Base-by-base conservation (phyloP, 2,888 invertebrate species). In the Thymelicus sylvestris region DNA sequence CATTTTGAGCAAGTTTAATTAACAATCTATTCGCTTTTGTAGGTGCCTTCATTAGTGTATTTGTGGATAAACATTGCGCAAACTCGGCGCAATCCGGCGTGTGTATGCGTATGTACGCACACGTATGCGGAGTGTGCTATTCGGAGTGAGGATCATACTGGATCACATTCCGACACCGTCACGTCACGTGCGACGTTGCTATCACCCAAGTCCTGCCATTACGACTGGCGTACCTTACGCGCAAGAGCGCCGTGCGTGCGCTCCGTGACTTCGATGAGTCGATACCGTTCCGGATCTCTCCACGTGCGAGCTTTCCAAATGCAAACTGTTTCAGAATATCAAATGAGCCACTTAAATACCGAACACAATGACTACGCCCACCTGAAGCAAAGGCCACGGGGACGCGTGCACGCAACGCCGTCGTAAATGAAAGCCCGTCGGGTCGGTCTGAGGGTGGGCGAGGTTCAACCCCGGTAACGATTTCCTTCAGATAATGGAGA, bases 1-100 rank as follows among this genome's bases (percentile, higher is more conserved):
- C 92, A 93, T 93, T 93, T 93, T 92, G 89, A 92, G 91, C 90
- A 91, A 92, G 93, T 93, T 93, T 92, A 93, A 93, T 93, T 93
- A 93, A 93, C 93, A 93, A 93, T 92, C 91, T 91, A 93, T 91
- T 91, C 89, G 92, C 92, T 93, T 91, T 91, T 92, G 92, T 91
- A 91, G 92, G 91, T 90, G 88, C 93, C 91, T 93, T 93, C 93
- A 93, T 93, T 93, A 93, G 93, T 90, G 88, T 93, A 92, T 93
- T 93, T 93, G 93, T 91, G 88, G 91, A 90, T 93, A 93, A 93
- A 92, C 92, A 92, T 88, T 87, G 88, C 85, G 87, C 87, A 86
- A 91, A 86, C 89, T 87, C 85, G 76, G 82, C 82, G 84, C 84
- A 78, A 86, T 83, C 81, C 79, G 76, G 73, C 74, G 72, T 77